Evolutionary conservation across 2,888 invertebrate genomes (phyloP), one percentile per base, ranked within the genome.

Genomic region (Heliconius cydno): DNA sequence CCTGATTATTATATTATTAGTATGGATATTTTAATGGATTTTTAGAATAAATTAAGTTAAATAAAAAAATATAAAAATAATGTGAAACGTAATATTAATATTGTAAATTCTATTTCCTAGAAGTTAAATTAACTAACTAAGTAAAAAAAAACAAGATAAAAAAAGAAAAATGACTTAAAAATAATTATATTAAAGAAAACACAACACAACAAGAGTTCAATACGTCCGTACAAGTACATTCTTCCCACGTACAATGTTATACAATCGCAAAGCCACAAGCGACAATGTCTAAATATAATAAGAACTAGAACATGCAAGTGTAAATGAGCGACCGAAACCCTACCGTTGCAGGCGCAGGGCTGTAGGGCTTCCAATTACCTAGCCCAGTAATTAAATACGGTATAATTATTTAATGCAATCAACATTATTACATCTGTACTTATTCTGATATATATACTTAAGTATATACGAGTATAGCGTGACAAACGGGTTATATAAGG

Each of bases 401-500:
- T 89, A 90, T 93, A 92, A 94, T 93, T 94, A 92, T 90, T 92
- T 93, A 92, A 93, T 93, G 92, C 92, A 93, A 91, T 91, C 92
- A 92, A 89, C 87, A 85, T 85, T 52, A 52, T 52, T 76, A 77
- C 60, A 77, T 81, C 80, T 68, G 28, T 78, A 66, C 66, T 67
- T 57, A 25, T 25, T 73, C 38, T 60, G 60, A 73, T 60, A 73
- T 73, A 70, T 34, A 34, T 34, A 34, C 34, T 34, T 38, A 68
- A 22, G 13, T 25, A 25, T 63, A 38, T 41, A 68, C 41, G 34
- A 34, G 7, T 70, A 13, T 70, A 25, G 70, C 22, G 13, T n/a
- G n/a, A 57, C 15, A 30, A n/a, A 73, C 72, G 25, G 41, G 34
- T 60, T 60, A 22, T 22, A 34, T 73, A 73, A 60, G 34, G 34